Evolutionary conservation across 2,888 invertebrate genomes (phyloP).

Genomic region (Tinea semifulvella): DNA sequence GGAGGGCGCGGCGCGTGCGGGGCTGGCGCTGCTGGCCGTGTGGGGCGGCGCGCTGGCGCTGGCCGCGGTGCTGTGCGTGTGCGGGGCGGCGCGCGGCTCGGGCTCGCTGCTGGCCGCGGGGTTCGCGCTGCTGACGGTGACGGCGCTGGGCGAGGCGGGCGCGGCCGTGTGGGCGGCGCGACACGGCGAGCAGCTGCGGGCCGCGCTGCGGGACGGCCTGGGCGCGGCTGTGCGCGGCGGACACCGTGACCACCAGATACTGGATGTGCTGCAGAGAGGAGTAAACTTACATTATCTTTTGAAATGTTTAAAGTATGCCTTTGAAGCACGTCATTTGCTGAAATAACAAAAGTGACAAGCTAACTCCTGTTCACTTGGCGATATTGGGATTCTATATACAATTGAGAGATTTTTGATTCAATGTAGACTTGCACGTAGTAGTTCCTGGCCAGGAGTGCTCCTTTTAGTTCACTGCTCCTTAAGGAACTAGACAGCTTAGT

Average conservation of each 20-base stretch:
- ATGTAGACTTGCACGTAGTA: too few species aligned
- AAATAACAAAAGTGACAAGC: too few species aligned
- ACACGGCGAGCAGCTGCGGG: slow-evolving; percentile 41
- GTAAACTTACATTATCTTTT: too few species aligned
- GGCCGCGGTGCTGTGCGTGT: slow-evolving; percentile 16
- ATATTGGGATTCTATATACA: too few species aligned
- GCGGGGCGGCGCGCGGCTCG: slow-evolving; percentile 27
- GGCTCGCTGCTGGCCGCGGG: slow-evolving; percentile 42
- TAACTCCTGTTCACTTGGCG: too few species aligned
- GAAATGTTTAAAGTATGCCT: too few species aligned
- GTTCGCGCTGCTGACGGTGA: slow-evolving; percentile 44
- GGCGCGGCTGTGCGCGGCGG: slow-evolving; percentile 30
- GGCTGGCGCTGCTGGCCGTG: slow-evolving; percentile 37
- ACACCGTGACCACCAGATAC: slow-evolving; percentile 36
- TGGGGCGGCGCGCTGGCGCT: slow-evolving; percentile 45
- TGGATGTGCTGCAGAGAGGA: slow-evolving; percentile 49
- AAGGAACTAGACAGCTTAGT: too few species aligned
- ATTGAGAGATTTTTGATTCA: too few species aligned
- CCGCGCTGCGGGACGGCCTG: slow-evolving; percentile 33
- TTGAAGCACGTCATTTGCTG: too few species aligned
- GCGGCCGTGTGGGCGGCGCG: slow-evolving; percentile 53
- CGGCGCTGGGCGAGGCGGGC: slow-evolving; percentile 45
- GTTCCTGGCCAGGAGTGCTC: too few species aligned
- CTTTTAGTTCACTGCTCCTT: too few species aligned
- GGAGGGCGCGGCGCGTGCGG: slow-evolving; percentile 36